Percentiles rank a stretch among this genome's conserved stretches.
Conservation (phyloP, 2,113 vertebrate species). For the Corvus cornix region DNA sequence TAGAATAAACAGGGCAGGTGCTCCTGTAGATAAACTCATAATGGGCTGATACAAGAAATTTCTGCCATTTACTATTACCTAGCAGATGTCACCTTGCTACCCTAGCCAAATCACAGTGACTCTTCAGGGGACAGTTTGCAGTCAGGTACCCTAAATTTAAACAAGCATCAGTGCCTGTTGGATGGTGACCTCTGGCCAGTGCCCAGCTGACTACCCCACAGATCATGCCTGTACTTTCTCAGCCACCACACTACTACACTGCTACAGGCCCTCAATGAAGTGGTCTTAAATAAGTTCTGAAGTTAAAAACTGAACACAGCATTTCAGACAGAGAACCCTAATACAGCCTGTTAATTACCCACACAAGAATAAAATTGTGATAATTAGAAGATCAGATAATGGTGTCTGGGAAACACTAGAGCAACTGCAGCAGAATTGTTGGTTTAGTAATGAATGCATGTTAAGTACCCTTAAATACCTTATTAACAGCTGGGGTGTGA, state of each 20-base stretch:
- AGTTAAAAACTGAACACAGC: background rate
- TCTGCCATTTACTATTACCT: background rate
- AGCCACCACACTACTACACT: background rate
- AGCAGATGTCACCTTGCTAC: background rate
- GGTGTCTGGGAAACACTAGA: conserved; percentile 7
- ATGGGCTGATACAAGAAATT: background rate
- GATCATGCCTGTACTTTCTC: background rate
- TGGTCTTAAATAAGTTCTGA: background rate
- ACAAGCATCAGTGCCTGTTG: background rate
- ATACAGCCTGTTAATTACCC: background rate
- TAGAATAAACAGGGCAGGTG: background rate
- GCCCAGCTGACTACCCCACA: background rate
- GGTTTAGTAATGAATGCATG: background rate
- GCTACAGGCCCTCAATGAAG: background rate
- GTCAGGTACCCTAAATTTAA: background rate
- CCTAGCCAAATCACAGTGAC: background rate
- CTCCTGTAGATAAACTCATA: background rate
- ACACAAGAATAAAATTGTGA: background rate
- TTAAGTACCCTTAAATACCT: conserved; percentile 1
- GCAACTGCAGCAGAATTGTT: background rate
- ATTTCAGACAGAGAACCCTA: background rate
- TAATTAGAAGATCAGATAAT: conserved; percentile 31
- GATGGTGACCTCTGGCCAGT: background rate
- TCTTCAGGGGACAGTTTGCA: background rate
- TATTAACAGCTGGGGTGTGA: background rate